phyloP scores from a whole-genome alignment of 2,888 invertebrate species.

The Latrodectus hesperus region DNA sequence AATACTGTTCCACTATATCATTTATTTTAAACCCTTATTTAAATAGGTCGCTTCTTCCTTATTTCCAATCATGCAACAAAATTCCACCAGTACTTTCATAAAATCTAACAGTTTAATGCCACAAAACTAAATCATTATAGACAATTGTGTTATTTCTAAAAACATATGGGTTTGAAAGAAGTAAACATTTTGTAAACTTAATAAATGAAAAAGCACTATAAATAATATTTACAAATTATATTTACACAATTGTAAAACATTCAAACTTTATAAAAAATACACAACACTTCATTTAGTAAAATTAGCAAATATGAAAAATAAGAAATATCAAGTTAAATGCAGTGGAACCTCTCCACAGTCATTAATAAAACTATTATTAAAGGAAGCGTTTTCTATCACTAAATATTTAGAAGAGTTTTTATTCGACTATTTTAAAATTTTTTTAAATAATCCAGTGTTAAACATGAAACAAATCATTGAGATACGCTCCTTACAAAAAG shows the following conservation, averaged over 20 bases:
- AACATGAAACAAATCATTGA: no score
- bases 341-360: no score
- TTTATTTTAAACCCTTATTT: neutral
- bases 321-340: no score
- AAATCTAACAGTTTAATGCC: constrained; percentile 1
- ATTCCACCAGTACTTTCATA: constrained; percentile 10
- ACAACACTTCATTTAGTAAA: constrained; percentile 22
- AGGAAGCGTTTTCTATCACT: no score
- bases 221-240: constrained; percentile 50
- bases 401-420: no score
- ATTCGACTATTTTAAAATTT: no score
- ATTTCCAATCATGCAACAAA: constrained; percentile 4
- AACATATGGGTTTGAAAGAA: no score
- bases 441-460: no score
- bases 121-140: constrained; percentile 7
- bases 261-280: constrained; percentile 13
- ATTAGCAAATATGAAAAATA: neutral
- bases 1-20: constrained; percentile 63
- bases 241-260: constrained; percentile 40
- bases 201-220: constrained; percentile 45
- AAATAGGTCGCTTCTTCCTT: neutral
- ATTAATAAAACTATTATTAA: no score
- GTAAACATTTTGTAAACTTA: constrained; percentile 19
- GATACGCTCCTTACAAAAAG: no score
- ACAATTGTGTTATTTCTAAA: no score